Evolutionary conservation across 1,140 invertebrate genomes (phyloP).

Genomic region (Mizuhopecten yessoensis): DNA sequence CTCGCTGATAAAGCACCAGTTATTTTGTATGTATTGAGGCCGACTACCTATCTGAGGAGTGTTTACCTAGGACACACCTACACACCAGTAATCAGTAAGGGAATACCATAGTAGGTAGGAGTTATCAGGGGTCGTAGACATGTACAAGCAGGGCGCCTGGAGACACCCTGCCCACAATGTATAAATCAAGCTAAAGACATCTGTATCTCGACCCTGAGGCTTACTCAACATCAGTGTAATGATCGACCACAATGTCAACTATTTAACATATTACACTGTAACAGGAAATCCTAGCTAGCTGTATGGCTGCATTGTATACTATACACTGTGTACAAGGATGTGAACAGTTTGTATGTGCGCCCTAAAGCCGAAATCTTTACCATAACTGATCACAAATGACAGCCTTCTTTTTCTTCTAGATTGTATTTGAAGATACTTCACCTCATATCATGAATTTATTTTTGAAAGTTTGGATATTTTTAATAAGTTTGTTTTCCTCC

Average conservation of each 20-base stretch:
- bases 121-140: background rate
- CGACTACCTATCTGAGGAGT: background rate
- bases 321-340: background rate
- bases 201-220: background rate
- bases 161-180: background rate
- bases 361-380: background rate
- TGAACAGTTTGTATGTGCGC: background rate
- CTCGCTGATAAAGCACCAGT: background rate
- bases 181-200: background rate
- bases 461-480: too few species aligned
- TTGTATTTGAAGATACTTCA: too few species aligned
- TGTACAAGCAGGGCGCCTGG: background rate
- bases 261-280: background rate
- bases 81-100: background rate
- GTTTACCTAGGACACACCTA: constrained; percentile 8
- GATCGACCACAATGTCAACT: constrained; percentile 16
- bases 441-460: too few species aligned
- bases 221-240: background rate
- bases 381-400: too few species aligned
- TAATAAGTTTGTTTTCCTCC: too few species aligned
- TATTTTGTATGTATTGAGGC: background rate
- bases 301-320: background rate
- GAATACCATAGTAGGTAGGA: constrained; percentile 38
- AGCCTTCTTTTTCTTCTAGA: too few species aligned
- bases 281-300: background rate